A percentile compares a stretch with the other conserved stretches of the same genome.
These are phyloP conservation scores for Sorex maritimensis DNA, from an alignment of 2,797 vertebrate genomes.

Conservation along the genomic window DNA sequence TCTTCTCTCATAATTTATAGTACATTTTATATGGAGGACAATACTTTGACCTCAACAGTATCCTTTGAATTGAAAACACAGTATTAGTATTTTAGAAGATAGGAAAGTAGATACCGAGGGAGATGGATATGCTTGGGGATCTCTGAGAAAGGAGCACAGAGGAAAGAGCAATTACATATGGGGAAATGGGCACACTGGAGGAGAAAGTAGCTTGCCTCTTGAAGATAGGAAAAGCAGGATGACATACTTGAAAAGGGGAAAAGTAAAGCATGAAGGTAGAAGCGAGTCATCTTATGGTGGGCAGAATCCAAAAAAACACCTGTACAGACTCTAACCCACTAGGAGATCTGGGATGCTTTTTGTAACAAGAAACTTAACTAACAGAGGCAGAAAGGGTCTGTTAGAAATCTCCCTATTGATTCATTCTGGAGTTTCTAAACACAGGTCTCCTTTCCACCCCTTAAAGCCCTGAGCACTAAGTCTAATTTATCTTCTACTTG, in stretches of 20 bases:
- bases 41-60: conserved; percentile 31
- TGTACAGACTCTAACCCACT: no score
- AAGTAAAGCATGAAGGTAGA: not conserved
- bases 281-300: not conserved
- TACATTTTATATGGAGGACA: conserved; percentile 42
- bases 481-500: conserved; percentile 70
- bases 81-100: conserved; percentile 17
- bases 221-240: not conserved
- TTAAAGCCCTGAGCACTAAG: conserved; percentile 42
- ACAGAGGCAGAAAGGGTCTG: not conserved
- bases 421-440: conserved; percentile 41
- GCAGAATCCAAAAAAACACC: not conserved
- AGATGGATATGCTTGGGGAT: conserved; percentile 2
- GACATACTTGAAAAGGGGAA: conserved; percentile 28
- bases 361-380: conserved; percentile 55
- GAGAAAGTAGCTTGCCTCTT: not conserved
- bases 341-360: not conserved
- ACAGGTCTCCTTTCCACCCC: not conserved
- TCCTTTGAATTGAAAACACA: not conserved
- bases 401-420: conserved; percentile 64
- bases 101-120: not conserved
- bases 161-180: not conserved
- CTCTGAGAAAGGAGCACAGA: conserved; percentile 26
- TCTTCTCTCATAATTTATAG: not conserved
- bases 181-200: not conserved